Evolutionary conservation across 2,797 vertebrate genomes (phyloP).

Genomic region (Kryptopterus vitreolus): DNA sequence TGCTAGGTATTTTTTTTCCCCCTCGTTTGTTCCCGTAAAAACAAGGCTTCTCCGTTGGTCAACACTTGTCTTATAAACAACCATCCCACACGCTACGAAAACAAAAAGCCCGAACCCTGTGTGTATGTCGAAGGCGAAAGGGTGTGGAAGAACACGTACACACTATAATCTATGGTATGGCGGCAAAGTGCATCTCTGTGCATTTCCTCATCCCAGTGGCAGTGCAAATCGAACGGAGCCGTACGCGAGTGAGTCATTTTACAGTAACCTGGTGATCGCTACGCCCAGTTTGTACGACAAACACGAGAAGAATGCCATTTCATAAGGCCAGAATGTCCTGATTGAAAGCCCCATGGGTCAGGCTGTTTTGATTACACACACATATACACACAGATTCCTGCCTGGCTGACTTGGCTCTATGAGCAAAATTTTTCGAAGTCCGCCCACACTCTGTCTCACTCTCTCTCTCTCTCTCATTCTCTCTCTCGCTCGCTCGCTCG

Average conservation of each 20-base stretch:
- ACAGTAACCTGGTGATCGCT: conserved; percentile 37
- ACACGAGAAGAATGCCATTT: conserved; percentile 36
- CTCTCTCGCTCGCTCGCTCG: background rate
- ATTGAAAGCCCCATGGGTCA: conserved; percentile 28
- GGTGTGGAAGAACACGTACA: conserved; percentile 29
- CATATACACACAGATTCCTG: conserved; percentile 45
- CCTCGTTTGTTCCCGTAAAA: background rate
- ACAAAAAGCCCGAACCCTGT: conserved; percentile 19
- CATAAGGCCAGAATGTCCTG: conserved; percentile 41
- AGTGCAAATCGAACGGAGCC: conserved; percentile 23
- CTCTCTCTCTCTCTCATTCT: conserved; percentile 6
- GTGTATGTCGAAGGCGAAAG: conserved; percentile 5
- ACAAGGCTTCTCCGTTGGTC: background rate
- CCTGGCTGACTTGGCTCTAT: conserved; percentile 45
- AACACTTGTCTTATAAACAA: conserved; percentile 22
- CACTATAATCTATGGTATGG: conserved; percentile 18
- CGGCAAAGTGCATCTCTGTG: background rate
- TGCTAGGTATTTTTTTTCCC: background rate
- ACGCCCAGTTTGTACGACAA: conserved; percentile 30
- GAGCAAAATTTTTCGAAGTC: conserved; percentile 34
- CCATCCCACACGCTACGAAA: conserved; percentile 2
- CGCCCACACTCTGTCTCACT: conserved; percentile 28
- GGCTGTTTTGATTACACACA: conserved; percentile 40
- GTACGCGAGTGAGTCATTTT: conserved; percentile 30
- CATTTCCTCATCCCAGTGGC: conserved; percentile 9